phyloP scores from a whole-genome alignment of 2,113 vertebrate genomes.

The Gymnogyps californianus region DNA sequence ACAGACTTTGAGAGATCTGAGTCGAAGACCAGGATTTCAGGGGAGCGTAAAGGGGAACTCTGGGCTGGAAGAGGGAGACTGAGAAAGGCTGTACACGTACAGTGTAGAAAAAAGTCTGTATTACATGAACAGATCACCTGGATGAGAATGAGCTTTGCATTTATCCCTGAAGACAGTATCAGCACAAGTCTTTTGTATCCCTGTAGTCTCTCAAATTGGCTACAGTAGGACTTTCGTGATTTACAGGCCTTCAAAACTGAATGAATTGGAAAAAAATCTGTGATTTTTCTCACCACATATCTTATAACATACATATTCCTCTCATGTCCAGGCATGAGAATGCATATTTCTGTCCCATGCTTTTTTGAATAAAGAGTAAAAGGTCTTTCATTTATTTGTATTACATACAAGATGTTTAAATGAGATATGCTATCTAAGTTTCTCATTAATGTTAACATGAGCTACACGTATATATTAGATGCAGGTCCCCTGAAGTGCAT shows the following conservation, averaged over 20 bases:
- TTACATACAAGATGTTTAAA: background rate
- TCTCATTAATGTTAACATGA: background rate
- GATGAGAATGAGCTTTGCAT: slow-evolving; percentile 37
- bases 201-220: slow-evolving; percentile 34
- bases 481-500: background rate
- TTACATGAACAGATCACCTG: slow-evolving; percentile 43
- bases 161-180: slow-evolving; percentile 28
- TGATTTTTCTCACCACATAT: background rate
- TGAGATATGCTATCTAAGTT: background rate
- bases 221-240: background rate
- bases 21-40: slow-evolving; percentile 36
- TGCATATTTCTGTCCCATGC: background rate
- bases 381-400: background rate
- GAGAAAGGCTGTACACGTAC: background rate
- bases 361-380: background rate
- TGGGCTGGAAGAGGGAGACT: background rate
- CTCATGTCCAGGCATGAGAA: background rate
- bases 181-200: slow-evolving; percentile 24
- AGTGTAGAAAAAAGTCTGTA: background rate
- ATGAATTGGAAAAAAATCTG: background rate
- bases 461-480: background rate
- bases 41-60: background rate
- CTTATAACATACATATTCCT: background rate
- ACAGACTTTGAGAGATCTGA: slow-evolving; percentile 19
- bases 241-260: background rate